Base-by-base conservation (phyloP, 2,888 invertebrate genomes). In the Helleia helle region DNA sequence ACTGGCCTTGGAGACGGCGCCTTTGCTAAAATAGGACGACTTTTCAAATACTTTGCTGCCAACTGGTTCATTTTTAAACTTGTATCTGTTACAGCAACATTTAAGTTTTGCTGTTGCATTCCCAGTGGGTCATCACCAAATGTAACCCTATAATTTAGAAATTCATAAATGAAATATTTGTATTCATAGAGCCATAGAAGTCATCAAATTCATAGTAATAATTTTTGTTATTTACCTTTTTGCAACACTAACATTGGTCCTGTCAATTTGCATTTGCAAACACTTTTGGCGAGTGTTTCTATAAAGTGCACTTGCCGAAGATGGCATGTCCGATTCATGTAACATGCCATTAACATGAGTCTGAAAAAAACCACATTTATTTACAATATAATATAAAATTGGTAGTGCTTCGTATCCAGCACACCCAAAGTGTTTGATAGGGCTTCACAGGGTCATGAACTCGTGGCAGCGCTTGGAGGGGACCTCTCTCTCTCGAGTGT, bases 41-140 rank as follows among this genome's bases (percentile, higher is more conserved):
- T 58, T 29, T 69, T 71, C 41, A 84, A 49, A 44, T 86, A 86
- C 49, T 86, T 86, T 1, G 80, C 77, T 4, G 86, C 86, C 1
- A 86, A 60, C 52, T 81, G 80, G 45, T 80, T 84, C 81, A 86
- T 86, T 51, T 81, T 83, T 41, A 86, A 43, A 50, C 86, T 86
- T 13, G 83, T 81, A 46, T 86, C 86, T 6, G 74, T 71, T 0
- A 67, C 47, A 9, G 62, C 55, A 1, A 38, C 38, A 36, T 62
- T 61, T 2, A 66, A 51, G 25, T 71, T 67, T 1, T 65, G 68
- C 44, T 71, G 71, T 38, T 63, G 70, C 6, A 67, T 44, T 1
- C 64, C 68, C 0, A 65, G 51, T 1, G 71, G 71, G 30, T 79
- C 74, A 30, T 81, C 81, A n/a, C 83, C 81, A 50, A 85, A 85